Percentiles rank a stretch among this genome's conserved stretches.
Evolutionary conservation across 2,797 vertebrate genomes (phyloP).

Genomic region (Neosalanx taihuensis): DNA sequence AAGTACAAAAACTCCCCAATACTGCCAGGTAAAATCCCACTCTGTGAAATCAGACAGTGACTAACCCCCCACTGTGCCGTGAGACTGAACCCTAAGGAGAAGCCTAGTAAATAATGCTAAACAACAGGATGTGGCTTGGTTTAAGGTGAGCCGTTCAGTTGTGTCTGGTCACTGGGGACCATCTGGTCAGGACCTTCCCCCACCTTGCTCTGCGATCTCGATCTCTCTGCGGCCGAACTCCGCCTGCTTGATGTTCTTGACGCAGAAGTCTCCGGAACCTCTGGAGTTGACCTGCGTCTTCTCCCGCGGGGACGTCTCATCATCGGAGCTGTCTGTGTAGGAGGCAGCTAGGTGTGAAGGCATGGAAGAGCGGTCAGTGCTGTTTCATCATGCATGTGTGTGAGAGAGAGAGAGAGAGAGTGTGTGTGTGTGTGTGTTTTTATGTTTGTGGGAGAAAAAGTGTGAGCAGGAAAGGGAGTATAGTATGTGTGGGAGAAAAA

Average conservation of each 20-base stretch:
- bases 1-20: too few relatives aligned
- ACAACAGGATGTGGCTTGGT: too few relatives aligned
- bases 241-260: conserved; percentile 95
- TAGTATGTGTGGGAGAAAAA: background rate
- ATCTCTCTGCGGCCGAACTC: conserved; percentile 94
- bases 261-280: conserved; percentile 92
- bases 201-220: conserved; percentile 95
- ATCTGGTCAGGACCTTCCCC: background rate
- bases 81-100: too few relatives aligned
- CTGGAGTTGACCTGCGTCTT: conserved; percentile 91
- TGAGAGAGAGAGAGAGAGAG: background rate
- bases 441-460: background rate
- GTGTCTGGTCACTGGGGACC: too few relatives aligned
- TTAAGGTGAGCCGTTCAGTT: too few relatives aligned
- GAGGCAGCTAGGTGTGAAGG: conserved; percentile 77
- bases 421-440: background rate
- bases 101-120: too few relatives aligned
- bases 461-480: too few relatives aligned
- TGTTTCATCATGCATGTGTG: too few relatives aligned
- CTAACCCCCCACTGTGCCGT: too few relatives aligned
- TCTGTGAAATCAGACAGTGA: too few relatives aligned
- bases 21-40: too few relatives aligned
- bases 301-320: conserved; percentile 90
- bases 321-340: conserved; percentile 93
- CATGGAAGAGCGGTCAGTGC: background rate